Conservation (phyloP, 2,113 vertebrate genomes). For the Seriola rivoliana region DNA sequence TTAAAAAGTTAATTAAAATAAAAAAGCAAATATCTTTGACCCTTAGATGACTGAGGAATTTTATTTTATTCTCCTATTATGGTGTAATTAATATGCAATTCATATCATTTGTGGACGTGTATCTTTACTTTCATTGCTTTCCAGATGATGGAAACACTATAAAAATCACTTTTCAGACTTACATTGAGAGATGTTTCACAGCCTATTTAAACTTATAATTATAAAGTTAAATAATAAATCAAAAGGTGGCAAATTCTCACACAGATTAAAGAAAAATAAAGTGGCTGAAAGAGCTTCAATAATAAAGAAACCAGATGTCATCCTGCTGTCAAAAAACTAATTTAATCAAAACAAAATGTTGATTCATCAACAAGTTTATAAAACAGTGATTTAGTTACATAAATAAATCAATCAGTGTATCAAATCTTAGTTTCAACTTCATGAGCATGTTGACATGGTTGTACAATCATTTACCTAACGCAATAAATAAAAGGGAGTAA, state of each 20-base stretch:
- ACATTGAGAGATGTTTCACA: not conserved
- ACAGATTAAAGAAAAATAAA: no score
- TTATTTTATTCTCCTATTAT: no score
- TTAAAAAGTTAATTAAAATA: no score
- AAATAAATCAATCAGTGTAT: constrained; percentile 99
- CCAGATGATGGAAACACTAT: not conserved
- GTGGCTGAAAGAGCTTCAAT: no score
- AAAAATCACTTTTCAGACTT: not conserved
- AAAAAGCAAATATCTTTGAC: no score
- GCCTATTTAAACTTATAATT: not conserved
- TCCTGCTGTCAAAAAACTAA: constrained; percentile 96
- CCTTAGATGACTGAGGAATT: no score
- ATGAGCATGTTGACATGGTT: constrained; percentile 97
- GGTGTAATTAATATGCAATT: no score
- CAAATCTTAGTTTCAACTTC: constrained; percentile 99
- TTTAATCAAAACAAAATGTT: constrained; percentile 98
- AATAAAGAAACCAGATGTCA: constrained; percentile 31
- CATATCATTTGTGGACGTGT: no score
- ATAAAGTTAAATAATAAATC: not conserved
- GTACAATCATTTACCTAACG: constrained; percentile 95
- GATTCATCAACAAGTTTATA: constrained; percentile 97
- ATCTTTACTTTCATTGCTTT: no score
- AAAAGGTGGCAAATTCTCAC: no score
- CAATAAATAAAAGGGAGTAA: constrained; percentile 97
- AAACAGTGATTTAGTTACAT: constrained; percentile 99